Evolutionary conservation across 2,113 vertebrate genomes (phyloP).

Genomic region (Tursiops truncatus): DNA sequence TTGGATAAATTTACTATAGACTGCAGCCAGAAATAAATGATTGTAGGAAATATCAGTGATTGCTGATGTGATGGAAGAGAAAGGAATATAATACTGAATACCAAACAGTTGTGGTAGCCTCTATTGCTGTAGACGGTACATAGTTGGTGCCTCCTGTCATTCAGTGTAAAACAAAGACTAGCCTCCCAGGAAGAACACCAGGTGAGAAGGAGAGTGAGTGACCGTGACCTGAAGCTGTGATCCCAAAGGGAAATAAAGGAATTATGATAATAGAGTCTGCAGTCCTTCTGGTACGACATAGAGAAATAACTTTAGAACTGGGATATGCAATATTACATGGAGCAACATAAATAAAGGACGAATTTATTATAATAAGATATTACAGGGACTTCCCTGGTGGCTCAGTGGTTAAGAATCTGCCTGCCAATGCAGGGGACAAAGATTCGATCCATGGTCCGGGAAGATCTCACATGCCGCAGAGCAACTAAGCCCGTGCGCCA

Average conservation of each 20-base stretch:
- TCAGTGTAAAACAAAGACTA: neutral
- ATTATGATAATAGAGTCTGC: neutral
- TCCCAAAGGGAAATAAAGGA: neutral
- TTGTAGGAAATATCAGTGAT: neutral
- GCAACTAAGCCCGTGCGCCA: too few relatives aligned
- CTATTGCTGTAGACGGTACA: neutral
- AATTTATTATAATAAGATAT: neutral
- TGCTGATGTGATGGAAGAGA: neutral
- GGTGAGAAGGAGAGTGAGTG: neutral
- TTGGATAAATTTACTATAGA: neutral
- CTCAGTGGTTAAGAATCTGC: too few relatives aligned
- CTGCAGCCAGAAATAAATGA: conserved; percentile 11
- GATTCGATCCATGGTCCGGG: too few relatives aligned
- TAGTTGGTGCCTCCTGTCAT: neutral
- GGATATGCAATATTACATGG: neutral
- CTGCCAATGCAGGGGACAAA: too few relatives aligned
- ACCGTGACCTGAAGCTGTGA: neutral
- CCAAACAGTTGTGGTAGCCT: neutral
- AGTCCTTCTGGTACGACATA: neutral
- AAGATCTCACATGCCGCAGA: too few relatives aligned
- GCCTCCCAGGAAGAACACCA: neutral
- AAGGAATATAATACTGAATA: neutral
- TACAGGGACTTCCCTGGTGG: neutral
- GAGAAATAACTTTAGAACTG: conserved; percentile 5
- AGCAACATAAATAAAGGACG: neutral